Evolutionary conservation across 2,797 vertebrate genomes (phyloP).

Genomic region (Tapera naevia): DNA sequence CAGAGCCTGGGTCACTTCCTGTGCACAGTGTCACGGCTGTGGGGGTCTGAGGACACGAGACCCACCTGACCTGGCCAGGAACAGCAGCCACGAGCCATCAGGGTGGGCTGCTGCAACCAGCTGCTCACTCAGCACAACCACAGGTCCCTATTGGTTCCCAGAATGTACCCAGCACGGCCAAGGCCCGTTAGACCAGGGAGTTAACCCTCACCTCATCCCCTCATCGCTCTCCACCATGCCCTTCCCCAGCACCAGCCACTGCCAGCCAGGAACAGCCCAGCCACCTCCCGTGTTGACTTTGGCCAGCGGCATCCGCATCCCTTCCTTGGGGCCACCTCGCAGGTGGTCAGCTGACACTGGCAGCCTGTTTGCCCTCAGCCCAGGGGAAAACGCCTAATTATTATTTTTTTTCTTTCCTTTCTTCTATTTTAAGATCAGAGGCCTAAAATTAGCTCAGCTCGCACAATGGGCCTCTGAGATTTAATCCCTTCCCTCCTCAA

Average conservation of each 20-base stretch:
- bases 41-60: neutral
- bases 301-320: neutral
- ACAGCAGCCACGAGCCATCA: neutral
- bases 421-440: slow-evolving; percentile 43
- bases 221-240: fast-evolving
- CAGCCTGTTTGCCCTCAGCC: neutral
- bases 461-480: slow-evolving; percentile 21
- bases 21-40: fast-evolving
- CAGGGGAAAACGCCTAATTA: neutral
- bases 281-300: neutral
- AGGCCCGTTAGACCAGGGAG: too few relatives aligned
- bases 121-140: fast-evolving
- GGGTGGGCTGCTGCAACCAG: neutral
- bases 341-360: neutral
- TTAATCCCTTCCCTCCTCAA: neutral
- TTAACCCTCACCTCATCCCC: neutral
- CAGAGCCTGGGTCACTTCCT: neutral
- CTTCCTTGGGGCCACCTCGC: slow-evolving; percentile 1
- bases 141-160: neutral
- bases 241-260: fast-evolving
- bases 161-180: neutral
- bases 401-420: neutral
- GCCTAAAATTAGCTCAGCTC: slow-evolving; percentile 24
- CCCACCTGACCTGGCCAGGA: neutral
- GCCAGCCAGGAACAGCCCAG: neutral